Conservation (phyloP, 53 echinoderm and acorn worm genomes). For the Hippasteria phrygiana region DNA sequence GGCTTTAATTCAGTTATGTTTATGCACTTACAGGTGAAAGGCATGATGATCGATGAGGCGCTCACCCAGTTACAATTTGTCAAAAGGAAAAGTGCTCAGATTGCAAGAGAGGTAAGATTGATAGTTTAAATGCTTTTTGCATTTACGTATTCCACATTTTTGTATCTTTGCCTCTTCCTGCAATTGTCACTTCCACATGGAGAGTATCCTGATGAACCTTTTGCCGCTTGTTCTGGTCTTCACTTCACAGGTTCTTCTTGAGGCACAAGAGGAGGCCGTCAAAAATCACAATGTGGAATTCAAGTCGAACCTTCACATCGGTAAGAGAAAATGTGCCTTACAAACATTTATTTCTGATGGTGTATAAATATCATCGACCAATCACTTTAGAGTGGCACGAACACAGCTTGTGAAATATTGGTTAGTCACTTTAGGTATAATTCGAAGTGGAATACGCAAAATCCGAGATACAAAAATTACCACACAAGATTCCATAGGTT, state of each 20-base stretch:
- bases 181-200: not conserved
- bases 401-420: too few relatives aligned
- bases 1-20: not conserved
- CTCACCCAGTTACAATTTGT: slow-evolving; percentile 79
- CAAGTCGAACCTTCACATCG: slow-evolving; percentile 96
- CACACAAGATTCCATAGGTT: too few relatives aligned
- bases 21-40: slow-evolving; percentile 77
- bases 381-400: too few relatives aligned
- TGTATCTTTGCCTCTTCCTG: not conserved
- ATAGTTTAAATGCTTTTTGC: not conserved
- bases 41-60: slow-evolving; percentile 99
- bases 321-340: slow-evolving; percentile 53
- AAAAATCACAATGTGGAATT: slow-evolving; percentile 96
- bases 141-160: not conserved
- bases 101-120: slow-evolving; percentile 85
- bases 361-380: too few relatives aligned
- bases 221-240: not conserved
- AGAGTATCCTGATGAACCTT: not conserved
- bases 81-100: slow-evolving; percentile 89
- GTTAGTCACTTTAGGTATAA: too few relatives aligned
- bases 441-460: too few relatives aligned
- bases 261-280: slow-evolving; percentile 94
- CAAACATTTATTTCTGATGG: not conserved
- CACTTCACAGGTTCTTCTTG: slow-evolving; percentile 75
- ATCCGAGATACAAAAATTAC: too few relatives aligned